These are phyloP conservation scores for Catharus bicknelli DNA, from an alignment of 2,113 vertebrate genomes.

Conservation along the genomic window DNA sequence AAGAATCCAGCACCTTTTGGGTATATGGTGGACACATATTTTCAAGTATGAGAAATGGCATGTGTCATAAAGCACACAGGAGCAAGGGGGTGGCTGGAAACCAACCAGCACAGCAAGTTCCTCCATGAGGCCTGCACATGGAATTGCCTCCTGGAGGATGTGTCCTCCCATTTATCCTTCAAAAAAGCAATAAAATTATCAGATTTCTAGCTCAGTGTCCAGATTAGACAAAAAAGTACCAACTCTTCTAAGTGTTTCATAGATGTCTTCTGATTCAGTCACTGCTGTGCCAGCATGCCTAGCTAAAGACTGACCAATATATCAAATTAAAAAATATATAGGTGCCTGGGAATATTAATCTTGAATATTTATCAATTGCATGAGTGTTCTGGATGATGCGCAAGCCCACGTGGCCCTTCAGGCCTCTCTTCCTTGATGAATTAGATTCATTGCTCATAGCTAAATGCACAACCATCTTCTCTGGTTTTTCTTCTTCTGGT, in stretches of 20 bases:
- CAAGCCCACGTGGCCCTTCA: slow-evolving; percentile 77
- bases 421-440: slow-evolving; percentile 81
- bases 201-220: background rate
- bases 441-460: slow-evolving; percentile 80
- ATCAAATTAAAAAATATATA: slow-evolving; percentile 96
- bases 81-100: background rate
- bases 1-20: background rate
- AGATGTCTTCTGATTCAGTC: background rate
- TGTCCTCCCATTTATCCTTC: background rate
- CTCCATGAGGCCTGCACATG: background rate
- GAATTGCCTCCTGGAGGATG: background rate
- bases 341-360: slow-evolving; percentile 91
- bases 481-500: slow-evolving; percentile 87
- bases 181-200: background rate
- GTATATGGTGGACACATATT: background rate
- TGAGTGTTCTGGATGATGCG: slow-evolving; percentile 91
- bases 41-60: slow-evolving; percentile 43
- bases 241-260: background rate
- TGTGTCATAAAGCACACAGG: background rate
- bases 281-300: slow-evolving; percentile 4
- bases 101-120: background rate
- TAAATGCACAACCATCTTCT: slow-evolving; percentile 86
- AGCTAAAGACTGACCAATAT: slow-evolving; percentile 96
- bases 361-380: slow-evolving; percentile 92
- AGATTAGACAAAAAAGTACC: background rate